These are phyloP conservation scores for Drosophila quasianomalipes DNA, from an alignment of 2,888 invertebrate genomes.

Conservation along the genomic window DNA sequence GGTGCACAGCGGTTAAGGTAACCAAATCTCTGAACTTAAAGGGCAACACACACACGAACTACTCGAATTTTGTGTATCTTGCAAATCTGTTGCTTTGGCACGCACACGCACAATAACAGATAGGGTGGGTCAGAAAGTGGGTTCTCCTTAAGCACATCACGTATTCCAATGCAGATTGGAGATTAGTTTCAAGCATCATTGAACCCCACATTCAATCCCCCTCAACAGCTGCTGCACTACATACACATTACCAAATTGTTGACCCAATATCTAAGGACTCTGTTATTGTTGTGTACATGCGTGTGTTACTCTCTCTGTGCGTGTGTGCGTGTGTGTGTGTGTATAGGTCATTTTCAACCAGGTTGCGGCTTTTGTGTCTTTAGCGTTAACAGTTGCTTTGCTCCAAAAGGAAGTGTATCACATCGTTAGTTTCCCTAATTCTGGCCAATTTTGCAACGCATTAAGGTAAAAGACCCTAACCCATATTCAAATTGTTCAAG, in stretches of 20 bases:
- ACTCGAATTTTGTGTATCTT: not conserved
- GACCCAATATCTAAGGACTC: slow-evolving; percentile 54
- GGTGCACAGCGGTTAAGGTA: slow-evolving; percentile 86
- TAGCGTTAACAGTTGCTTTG: slow-evolving; percentile 51
- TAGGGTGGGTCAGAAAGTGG: slow-evolving; percentile 6
- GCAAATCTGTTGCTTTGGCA: slow-evolving; percentile 31
- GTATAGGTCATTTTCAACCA: slow-evolving; percentile 27
- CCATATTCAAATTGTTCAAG: not conserved
- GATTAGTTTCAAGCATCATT: slow-evolving; percentile 74
- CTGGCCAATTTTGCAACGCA: not conserved
- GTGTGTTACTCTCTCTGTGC: not conserved
- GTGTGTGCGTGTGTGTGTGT: slow-evolving; percentile 5
- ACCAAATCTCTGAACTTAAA: slow-evolving; percentile 34
- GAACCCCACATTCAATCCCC: slow-evolving; percentile 9
- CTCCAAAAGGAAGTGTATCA: slow-evolving; percentile 48
- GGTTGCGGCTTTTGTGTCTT: slow-evolving; percentile 66
- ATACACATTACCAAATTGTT: slow-evolving; percentile 56
- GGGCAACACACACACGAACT: not conserved
- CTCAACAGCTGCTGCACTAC: slow-evolving; percentile 12
- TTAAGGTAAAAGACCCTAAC: not conserved
- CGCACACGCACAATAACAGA: slow-evolving; percentile 28
- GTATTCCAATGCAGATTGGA: slow-evolving; percentile 76
- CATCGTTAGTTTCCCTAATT: slow-evolving; percentile 11
- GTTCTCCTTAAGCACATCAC: slow-evolving; percentile 73
- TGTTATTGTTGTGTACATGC: slow-evolving; percentile 10